Evolutionary conservation across 2,113 vertebrate species (phyloP).

Genomic region (Mormyrus iriodes): DNA sequence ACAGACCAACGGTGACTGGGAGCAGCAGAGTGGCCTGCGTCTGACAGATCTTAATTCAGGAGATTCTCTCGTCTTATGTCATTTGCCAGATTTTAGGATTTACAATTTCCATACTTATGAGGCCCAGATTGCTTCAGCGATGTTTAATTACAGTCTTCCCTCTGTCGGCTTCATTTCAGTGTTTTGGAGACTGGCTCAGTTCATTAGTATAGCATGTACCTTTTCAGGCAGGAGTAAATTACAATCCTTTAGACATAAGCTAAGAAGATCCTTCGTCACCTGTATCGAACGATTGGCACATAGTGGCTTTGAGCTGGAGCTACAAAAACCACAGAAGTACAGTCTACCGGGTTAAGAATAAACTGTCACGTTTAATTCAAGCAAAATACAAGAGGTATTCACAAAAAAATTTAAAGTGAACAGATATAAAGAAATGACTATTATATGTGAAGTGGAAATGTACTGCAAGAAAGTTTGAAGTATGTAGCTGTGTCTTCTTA

Average conservation of each 20-base stretch:
- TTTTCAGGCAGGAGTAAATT: neutral
- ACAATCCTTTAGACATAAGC: neutral
- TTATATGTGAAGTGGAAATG: neutral
- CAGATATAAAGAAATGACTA: neutral
- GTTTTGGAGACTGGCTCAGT: neutral
- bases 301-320: neutral
- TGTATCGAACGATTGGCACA: neutral
- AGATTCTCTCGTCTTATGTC: neutral
- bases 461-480: neutral
- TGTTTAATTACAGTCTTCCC: neutral
- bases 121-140: neutral
- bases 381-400: neutral
- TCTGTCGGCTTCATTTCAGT: neutral
- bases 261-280: neutral
- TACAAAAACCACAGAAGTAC: neutral
- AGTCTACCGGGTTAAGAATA: neutral
- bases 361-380: neutral
- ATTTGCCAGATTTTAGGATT: slow-evolving; percentile 3
- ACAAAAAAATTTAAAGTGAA: neutral
- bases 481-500: neutral
- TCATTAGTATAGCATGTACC: neutral
- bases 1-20: neutral
- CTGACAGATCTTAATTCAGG: neutral
- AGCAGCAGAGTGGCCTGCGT: neutral
- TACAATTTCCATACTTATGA: neutral